Evolutionary conservation across 2,888 invertebrate genomes (phyloP).

Genomic region (Coenonympha glycerion): DNA sequence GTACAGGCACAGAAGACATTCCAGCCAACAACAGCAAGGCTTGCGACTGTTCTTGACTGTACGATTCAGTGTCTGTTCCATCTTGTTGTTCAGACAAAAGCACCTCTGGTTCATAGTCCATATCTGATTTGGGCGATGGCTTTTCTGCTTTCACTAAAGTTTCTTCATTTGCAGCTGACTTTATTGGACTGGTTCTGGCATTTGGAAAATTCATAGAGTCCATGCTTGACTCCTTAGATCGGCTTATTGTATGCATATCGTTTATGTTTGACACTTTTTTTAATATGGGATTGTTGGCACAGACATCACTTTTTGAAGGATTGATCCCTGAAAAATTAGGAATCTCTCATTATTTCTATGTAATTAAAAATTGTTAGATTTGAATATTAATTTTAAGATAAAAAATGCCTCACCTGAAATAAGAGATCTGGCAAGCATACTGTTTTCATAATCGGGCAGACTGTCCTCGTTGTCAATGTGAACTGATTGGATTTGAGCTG

Average conservation of each 20-base stretch:
- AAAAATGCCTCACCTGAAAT: conserved; percentile 52
- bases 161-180: conserved; percentile 47
- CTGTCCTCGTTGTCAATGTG: conserved; percentile 66
- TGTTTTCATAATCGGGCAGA: conserved; percentile 71
- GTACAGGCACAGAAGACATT: conserved; percentile 53
- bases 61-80: conserved; percentile 55
- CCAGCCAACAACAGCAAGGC: conserved; percentile 58
- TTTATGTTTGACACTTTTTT: conserved; percentile 55
- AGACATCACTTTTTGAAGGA: conserved; percentile 62
- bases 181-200: conserved; percentile 51
- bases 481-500: conserved; percentile 40
- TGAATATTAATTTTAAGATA: background rate
- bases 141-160: conserved; percentile 60
- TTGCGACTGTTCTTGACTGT: conserved; percentile 59
- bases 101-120: conserved; percentile 69
- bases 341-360: conserved; percentile 5
- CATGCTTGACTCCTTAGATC: conserved; percentile 51
- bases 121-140: conserved; percentile 64
- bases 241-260: conserved; percentile 45
- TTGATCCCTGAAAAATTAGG: conserved; percentile 56
- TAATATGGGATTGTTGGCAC: conserved; percentile 44
- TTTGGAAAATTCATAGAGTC: conserved; percentile 47
- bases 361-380: too few relatives aligned
- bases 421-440: conserved; percentile 72
- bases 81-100: conserved; percentile 67